These are phyloP conservation scores for Tachysurus vachellii DNA, from an alignment of 2,113 vertebrate species.

Conservation along the genomic window DNA sequence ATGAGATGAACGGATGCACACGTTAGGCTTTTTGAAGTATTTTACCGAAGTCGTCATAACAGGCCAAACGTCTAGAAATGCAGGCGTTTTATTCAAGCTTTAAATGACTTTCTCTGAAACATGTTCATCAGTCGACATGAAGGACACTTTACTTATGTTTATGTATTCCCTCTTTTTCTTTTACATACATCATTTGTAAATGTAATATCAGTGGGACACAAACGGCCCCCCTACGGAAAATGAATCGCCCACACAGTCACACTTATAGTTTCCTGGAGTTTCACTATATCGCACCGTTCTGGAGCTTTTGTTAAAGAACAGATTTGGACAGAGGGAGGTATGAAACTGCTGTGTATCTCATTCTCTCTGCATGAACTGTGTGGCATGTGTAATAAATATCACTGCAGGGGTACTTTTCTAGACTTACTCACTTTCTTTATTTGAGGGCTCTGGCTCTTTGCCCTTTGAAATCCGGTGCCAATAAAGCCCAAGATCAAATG, in stretches of 20 bases:
- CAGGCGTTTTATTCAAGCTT: background rate
- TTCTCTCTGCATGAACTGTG: conserved; percentile 4
- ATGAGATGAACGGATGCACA: background rate
- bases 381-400: conserved; percentile 49
- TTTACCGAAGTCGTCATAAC: background rate
- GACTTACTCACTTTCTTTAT: conserved; percentile 1
- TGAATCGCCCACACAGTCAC: background rate
- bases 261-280: background rate
- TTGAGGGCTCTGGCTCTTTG: conserved; percentile 45
- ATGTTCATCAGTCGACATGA: background rate
- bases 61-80: background rate
- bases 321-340: background rate
- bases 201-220: background rate
- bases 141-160: background rate
- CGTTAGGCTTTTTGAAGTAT: background rate
- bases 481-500: conserved; percentile 44
- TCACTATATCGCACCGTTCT: background rate
- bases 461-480: conserved; percentile 45
- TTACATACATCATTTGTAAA: conserved; percentile 6
- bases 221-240: background rate
- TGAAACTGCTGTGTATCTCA: background rate
- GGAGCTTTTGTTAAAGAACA: conserved; percentile 25
- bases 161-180: background rate
- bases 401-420: conserved; percentile 26
- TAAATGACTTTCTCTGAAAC: background rate